phyloP scores from a whole-genome alignment of 2,888 invertebrate genomes.

The Cactoblastis cactorum region DNA sequence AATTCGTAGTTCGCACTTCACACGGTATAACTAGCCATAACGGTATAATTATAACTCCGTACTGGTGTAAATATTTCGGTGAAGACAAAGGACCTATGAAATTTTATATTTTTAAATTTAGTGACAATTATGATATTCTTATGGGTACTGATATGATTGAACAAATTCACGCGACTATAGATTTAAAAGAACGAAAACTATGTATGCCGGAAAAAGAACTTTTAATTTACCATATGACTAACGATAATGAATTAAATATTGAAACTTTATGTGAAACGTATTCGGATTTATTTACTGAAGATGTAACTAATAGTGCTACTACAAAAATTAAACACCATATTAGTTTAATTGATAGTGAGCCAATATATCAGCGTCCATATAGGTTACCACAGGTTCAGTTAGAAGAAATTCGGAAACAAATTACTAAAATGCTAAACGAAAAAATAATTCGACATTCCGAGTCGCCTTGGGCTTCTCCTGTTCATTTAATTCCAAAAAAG shows the following conservation, averaged over 20 bases:
- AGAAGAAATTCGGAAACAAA: not conserved
- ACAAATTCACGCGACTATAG: not conserved
- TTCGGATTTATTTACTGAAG: not conserved
- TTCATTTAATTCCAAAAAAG: slow-evolving; percentile 3
- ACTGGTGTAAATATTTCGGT: not conserved
- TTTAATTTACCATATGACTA: slow-evolving; percentile 10
- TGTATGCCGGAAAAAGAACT: not conserved
- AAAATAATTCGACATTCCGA: slow-evolving; percentile 8
- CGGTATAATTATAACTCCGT: not conserved
- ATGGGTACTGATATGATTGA: not conserved
- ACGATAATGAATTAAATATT: not conserved
- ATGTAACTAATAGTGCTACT: not conserved
- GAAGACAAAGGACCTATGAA: not conserved
- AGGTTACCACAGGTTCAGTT: slow-evolving; percentile 5
- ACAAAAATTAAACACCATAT: not conserved
- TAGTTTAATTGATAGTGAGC: not conserved
- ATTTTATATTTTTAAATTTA: not conserved
- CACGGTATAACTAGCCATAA: not conserved
- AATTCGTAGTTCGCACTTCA: not conserved
- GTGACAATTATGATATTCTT: not conserved
- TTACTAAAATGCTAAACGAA: not conserved
- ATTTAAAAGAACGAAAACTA: too few species aligned
- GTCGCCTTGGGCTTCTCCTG: slow-evolving; percentile 9
- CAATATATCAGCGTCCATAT: slow-evolving; percentile 8
- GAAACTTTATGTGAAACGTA: not conserved